Base-by-base conservation (phyloP, 2,797 vertebrate genomes). In the Melanotaenia nigrans region DNA sequence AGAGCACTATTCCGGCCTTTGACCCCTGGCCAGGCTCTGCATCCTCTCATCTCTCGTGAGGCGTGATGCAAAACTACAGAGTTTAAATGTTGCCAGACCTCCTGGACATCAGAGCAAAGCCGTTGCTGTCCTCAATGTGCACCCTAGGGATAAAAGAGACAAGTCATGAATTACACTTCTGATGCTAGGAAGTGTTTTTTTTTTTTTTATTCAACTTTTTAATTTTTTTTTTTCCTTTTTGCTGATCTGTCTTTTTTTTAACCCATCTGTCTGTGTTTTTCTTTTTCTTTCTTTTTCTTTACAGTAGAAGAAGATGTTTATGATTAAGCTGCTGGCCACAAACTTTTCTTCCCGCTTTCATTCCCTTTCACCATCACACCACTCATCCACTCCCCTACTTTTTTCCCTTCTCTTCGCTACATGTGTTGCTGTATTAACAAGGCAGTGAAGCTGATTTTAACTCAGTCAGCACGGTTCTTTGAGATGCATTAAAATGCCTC, bases 31-130 rank as follows among this genome's bases (percentile, higher is more conserved):
- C 77, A 3, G 67, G 79, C 77, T 87, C 90, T 90, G 87, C 73
- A 61, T 90, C 87, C 85, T 87, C 87, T 91, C 91, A 87, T 86
- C 82, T 85, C 87, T 86, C 70, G 14, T 76, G 85, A 89, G 82
- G 87, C 49, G 3, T 79, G 88, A 91, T 77, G 87, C 81, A 82
- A 87, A 83, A 86, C 77, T 81, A 76, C 83, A 79, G 78, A 74
- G 66, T 84, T 86, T 86, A 88, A 91, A 84, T 0, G 57, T 71
- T 83, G 81, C 85, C 89, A 88, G 85, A 75, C 79, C 75, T 73
- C 62, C 14, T 0, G 73, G 68, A 86, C 82, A 77, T 91, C 72
- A 74, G 77, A 89, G 75, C 56, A 1, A 42, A 60, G 79, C 53
- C 61, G 77, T 60, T 38, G 77, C 57, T 75, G 79, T 87, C 88